Conservation (phyloP, 2,113 vertebrate genomes). For the Apistogramma diplotaenia region DNA sequence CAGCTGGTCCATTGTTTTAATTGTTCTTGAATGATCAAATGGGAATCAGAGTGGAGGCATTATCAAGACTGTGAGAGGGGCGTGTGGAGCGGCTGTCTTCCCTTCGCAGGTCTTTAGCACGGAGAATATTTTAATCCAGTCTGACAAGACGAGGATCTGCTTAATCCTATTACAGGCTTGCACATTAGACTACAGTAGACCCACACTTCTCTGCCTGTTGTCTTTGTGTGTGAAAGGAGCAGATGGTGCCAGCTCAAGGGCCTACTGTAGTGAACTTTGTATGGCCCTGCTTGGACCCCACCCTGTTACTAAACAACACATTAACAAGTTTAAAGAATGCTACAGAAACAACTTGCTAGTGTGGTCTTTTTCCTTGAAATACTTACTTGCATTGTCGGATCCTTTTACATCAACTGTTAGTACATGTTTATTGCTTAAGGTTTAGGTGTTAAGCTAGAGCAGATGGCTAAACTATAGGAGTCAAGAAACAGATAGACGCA, state of each 20-base stretch:
- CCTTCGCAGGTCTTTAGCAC: constrained; percentile 58
- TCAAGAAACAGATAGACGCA: background rate
- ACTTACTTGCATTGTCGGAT: background rate
- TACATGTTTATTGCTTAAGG: constrained; percentile 8
- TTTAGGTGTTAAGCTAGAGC: background rate
- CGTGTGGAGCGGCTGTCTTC: constrained; percentile 40
- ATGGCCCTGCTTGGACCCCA: constrained; percentile 27
- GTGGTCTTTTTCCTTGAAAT: background rate
- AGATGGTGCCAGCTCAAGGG: constrained; percentile 59
- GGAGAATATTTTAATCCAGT: constrained; percentile 74
- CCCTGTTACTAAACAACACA: constrained; percentile 31
- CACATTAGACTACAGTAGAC: constrained; percentile 72
- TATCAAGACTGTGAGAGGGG: constrained; percentile 48
- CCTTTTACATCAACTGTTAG: background rate
- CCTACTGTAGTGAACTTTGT: constrained; percentile 57
- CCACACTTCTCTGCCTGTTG: constrained; percentile 54
- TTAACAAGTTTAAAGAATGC: constrained; percentile 23
- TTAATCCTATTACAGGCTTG: constrained; percentile 78
- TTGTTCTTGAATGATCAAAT: constrained; percentile 60
- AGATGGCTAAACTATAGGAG: constrained; percentile 44
- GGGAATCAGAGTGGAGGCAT: constrained; percentile 55
- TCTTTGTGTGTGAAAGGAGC: constrained; percentile 59
- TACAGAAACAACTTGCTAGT: constrained; percentile 1
- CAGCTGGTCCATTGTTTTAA: constrained; percentile 46
- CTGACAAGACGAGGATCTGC: constrained; percentile 73